Percentiles rank a stretch among this genome's conserved stretches.
phyloP scores from a whole-genome alignment of 2,113 vertebrate species.

The Tragulus kanchil region DNA sequence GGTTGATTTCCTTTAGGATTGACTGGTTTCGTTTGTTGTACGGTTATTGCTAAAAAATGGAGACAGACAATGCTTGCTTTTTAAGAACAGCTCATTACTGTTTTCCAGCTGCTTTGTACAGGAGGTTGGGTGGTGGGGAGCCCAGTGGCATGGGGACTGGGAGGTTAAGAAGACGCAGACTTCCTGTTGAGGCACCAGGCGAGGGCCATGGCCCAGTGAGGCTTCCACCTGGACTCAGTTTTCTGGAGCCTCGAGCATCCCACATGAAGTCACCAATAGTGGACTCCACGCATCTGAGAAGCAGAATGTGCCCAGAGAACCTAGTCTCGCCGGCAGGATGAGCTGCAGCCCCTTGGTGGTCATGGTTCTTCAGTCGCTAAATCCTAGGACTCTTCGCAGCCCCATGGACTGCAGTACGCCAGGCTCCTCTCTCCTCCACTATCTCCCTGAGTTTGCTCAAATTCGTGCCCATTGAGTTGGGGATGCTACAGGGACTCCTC shows the following conservation, averaged over 20 bases:
- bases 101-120: neutral
- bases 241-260: neutral
- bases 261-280: neutral
- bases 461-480: neutral
- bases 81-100: neutral
- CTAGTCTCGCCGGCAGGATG: fast-evolving
- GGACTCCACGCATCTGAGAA: neutral
- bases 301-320: fast-evolving
- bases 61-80: neutral
- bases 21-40: neutral
- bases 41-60: neutral
- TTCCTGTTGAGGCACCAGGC: fast-evolving
- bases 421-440: neutral
- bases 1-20: neutral
- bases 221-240: fast-evolving
- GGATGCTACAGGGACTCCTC: neutral
- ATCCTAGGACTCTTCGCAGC: neutral
- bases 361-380: neutral
- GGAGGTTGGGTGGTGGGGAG: no score
- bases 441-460: neutral
- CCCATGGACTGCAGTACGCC: neutral
- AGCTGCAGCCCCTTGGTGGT: neutral
- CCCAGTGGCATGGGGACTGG: no score
- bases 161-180: no score
- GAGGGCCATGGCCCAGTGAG: no score